Evolutionary conservation across 2,797 vertebrate genomes (phyloP).

Genomic region (Argentina silus): DNA sequence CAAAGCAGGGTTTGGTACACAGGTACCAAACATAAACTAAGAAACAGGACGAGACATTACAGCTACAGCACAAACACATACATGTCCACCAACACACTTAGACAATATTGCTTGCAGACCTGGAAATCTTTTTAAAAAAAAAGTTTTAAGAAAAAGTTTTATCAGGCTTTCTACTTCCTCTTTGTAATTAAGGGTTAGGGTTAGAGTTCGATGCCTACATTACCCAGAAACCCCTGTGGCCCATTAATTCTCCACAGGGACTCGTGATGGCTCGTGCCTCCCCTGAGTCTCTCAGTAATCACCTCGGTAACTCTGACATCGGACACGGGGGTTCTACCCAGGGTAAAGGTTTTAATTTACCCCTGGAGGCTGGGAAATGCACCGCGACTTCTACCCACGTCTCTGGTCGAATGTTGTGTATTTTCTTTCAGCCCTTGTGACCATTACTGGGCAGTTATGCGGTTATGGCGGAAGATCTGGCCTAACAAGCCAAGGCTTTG

Average conservation of each 20-base stretch:
- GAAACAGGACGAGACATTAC: no score
- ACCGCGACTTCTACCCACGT: constrained; percentile 9
- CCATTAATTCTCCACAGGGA: not conserved
- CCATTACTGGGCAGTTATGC: constrained; percentile 22
- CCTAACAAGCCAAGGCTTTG: not conserved
- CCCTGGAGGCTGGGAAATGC: constrained; percentile 26
- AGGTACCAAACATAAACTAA: no score
- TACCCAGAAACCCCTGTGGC: not conserved
- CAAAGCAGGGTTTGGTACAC: no score
- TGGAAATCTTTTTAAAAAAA: no score
- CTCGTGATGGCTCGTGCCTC: not conserved
- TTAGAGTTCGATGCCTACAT: not conserved
- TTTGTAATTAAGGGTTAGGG: no score
- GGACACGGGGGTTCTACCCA: constrained; percentile 10
- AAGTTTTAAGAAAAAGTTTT: no score
- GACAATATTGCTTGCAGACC: no score
- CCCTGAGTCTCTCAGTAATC: constrained; percentile 14
- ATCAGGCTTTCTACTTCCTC: not conserved
- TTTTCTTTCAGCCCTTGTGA: constrained; percentile 44
- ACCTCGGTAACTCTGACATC: constrained; percentile 30
- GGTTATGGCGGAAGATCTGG: constrained; percentile 31
- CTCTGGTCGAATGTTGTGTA: constrained; percentile 38
- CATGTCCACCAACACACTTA: no score
- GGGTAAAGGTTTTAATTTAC: constrained; percentile 24
- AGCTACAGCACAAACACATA: no score